Conservation (phyloP, 2,888 invertebrate species). For the Dolomedes plantarius region DNA sequence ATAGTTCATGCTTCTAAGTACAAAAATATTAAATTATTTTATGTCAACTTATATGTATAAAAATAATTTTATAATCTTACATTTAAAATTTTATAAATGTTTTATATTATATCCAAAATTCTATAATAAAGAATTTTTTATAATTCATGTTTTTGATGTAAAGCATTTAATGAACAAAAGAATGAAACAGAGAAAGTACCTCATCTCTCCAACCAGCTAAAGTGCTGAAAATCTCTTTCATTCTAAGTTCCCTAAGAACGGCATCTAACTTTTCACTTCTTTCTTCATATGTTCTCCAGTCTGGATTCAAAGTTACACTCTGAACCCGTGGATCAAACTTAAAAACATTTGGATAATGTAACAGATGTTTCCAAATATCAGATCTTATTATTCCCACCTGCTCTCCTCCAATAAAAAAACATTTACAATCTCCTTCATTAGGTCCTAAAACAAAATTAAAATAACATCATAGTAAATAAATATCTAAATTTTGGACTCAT, state of each 20-base stretch:
- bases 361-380: slow-evolving; percentile 86
- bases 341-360: slow-evolving; percentile 86
- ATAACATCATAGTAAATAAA: too few species aligned
- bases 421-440: slow-evolving; percentile 58
- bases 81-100: too few species aligned
- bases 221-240: slow-evolving; percentile 84
- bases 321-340: slow-evolving; percentile 78
- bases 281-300: slow-evolving; percentile 89
- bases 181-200: slow-evolving; percentile 78
- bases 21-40: too few species aligned
- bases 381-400: slow-evolving; percentile 92
- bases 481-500: too few species aligned
- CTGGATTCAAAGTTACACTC: slow-evolving; percentile 89
- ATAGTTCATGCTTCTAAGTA: too few species aligned
- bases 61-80: too few species aligned
- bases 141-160: too few species aligned
- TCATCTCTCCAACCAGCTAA: slow-evolving; percentile 91
- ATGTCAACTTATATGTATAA: too few species aligned
- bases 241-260: slow-evolving; percentile 86
- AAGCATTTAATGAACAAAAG: too few species aligned
- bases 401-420: slow-evolving; percentile 89
- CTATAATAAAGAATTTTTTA: too few species aligned
- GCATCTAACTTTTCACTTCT: slow-evolving; percentile 85
- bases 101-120: too few species aligned
- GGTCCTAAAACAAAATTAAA: slow-evolving; percentile 25